A percentile compares a stretch with the other conserved stretches of the same genome.
phyloP scores from a whole-genome alignment of 2,113 vertebrate species.

The Bubalus kerabau region DNA sequence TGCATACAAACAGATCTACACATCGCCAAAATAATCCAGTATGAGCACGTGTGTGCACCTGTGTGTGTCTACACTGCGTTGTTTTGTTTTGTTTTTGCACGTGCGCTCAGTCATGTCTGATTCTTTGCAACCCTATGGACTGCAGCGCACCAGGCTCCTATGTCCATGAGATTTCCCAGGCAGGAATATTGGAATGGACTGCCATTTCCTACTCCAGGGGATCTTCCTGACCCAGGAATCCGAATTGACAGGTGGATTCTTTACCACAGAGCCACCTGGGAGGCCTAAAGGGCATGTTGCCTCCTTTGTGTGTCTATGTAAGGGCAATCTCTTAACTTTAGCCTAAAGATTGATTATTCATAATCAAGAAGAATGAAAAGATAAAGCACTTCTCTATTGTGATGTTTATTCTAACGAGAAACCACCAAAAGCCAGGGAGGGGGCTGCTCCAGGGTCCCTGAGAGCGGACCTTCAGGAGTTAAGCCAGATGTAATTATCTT shows the following conservation, averaged over 20 bases:
- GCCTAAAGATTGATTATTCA: background rate
- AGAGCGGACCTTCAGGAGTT: background rate
- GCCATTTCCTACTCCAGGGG: background rate
- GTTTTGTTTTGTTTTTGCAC: background rate
- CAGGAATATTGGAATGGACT: background rate
- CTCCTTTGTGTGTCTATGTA: background rate
- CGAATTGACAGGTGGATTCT: rapidly evolving
- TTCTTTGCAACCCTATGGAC: background rate
- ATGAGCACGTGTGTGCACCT: no score
- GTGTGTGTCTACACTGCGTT: background rate
- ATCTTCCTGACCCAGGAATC: background rate
- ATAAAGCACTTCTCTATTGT: background rate
- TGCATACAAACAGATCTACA: background rate
- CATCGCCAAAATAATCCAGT: background rate
- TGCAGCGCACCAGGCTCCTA: background rate
- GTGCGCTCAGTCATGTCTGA: background rate
- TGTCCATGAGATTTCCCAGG: background rate
- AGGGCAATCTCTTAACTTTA: background rate
- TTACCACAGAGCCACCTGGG: background rate
- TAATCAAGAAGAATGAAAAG: background rate
- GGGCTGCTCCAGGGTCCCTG: background rate
- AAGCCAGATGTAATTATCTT: background rate
- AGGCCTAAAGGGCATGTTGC: background rate
- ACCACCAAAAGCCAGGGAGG: background rate
- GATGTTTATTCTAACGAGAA: background rate